These are phyloP conservation scores for Caenorhabditis auriculariae DNA, from an alignment of 2,888 invertebrate species.

Conservation along the genomic window DNA sequence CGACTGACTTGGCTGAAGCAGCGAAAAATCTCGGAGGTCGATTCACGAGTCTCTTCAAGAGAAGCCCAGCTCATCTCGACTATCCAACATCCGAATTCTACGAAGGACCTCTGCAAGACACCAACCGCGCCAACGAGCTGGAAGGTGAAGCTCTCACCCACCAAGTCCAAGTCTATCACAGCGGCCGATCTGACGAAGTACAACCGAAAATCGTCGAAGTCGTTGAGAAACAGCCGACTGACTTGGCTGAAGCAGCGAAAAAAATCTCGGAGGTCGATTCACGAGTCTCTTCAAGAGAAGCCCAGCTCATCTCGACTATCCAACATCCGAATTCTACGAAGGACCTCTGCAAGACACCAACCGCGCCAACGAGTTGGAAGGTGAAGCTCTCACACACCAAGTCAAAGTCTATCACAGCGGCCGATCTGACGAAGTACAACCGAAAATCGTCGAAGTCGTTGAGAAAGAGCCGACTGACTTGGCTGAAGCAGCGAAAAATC, in stretches of 20 bases:
- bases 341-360: conserved; percentile 35
- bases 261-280: no score
- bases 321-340: conserved; percentile 28
- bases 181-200: conserved; percentile 19
- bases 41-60: conserved; percentile 37
- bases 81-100: conserved; percentile 20
- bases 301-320: conserved; percentile 38
- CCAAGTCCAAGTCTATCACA: conserved; percentile 22
- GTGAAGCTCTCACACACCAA: conserved; percentile 11
- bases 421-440: conserved; percentile 12
- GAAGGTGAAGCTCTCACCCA: conserved; percentile 19
- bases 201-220: conserved; percentile 5
- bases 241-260: no score
- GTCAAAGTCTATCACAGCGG: conserved; percentile 21
- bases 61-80: conserved; percentile 16
- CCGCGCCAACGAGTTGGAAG: conserved; percentile 8
- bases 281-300: conserved; percentile 15
- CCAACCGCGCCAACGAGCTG: conserved; percentile 3
- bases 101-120: conserved; percentile 19
- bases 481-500: neutral
- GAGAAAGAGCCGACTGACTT: conserved; percentile 16
- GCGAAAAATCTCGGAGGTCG: conserved; percentile 4
- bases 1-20: conserved; percentile 8
- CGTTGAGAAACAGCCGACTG: no score
- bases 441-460: no score